phyloP scores from a whole-genome alignment of 2,113 vertebrate species.

The Capricornis sumatraensis region DNA sequence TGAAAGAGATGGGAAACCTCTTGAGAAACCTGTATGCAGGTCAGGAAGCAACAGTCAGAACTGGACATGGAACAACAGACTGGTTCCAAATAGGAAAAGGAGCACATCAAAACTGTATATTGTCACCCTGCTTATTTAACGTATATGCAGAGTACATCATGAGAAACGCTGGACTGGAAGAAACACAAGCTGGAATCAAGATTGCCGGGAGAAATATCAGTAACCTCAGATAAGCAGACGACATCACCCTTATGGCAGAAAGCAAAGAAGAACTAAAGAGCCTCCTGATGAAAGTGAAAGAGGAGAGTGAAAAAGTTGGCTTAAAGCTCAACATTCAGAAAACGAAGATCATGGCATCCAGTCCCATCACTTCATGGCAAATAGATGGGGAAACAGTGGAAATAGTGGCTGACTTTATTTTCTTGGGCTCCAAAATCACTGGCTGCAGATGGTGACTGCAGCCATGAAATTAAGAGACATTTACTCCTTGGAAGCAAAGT shows the following conservation, averaged over 20 bases:
- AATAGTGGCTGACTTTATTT: too few relatives aligned
- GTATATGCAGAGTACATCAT: neutral
- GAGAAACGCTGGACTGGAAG: neutral
- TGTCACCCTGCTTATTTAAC: neutral
- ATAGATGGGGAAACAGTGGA: too few relatives aligned
- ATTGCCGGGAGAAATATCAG: neutral
- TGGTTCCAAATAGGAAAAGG: neutral
- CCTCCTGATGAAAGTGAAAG: neutral
- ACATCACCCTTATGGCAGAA: neutral
- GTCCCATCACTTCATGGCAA: too few relatives aligned
- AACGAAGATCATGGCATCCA: too few relatives aligned
- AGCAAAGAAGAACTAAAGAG: neutral
- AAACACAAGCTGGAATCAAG: neutral
- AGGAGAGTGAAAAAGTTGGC: neutral
- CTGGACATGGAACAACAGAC: neutral
- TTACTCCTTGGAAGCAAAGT: too few relatives aligned
- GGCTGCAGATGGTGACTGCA: too few relatives aligned
- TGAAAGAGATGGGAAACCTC: neutral
- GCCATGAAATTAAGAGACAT: too few relatives aligned
- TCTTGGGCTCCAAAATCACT: too few relatives aligned
- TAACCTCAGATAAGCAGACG: neutral
- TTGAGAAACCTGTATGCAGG: neutral
- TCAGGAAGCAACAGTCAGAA: neutral
- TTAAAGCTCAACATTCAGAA: too few relatives aligned
- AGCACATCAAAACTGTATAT: neutral